These are phyloP conservation scores for Polyommatus icarus DNA, from an alignment of 2,888 invertebrate species.

Conservation along the genomic window DNA sequence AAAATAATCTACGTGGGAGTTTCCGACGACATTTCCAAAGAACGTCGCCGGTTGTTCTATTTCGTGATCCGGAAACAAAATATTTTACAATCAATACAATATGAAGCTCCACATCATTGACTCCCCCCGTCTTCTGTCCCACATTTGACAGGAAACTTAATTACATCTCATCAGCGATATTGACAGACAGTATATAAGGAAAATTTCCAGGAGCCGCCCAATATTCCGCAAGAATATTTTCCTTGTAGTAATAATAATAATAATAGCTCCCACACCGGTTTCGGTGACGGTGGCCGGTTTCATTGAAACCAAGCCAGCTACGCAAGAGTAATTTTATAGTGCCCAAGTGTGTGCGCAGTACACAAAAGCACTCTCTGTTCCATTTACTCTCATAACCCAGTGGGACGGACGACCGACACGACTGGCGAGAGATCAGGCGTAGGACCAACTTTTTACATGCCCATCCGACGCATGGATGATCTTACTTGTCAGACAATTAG, in stretches of 20 bases:
- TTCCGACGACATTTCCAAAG: not conserved
- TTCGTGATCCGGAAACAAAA: not conserved
- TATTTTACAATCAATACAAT: not conserved
- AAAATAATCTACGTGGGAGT: not conserved
- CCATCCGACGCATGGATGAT: too few relatives aligned
- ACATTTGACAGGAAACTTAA: not conserved
- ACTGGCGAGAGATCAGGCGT: too few relatives aligned
- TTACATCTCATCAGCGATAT: conserved; percentile 4
- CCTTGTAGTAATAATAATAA: not conserved
- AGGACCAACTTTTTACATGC: too few relatives aligned
- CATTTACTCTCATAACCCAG: too few relatives aligned
- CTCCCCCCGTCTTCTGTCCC: not conserved
- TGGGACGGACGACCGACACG: too few relatives aligned
- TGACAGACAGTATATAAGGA: not conserved
- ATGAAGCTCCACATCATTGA: not conserved
- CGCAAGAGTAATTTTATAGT: too few relatives aligned
- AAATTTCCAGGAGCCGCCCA: not conserved
- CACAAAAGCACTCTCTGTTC: too few relatives aligned
- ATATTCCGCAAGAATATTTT: not conserved
- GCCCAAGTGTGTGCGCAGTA: too few relatives aligned
- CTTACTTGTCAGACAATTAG: too few relatives aligned
- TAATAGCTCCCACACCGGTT: too few relatives aligned
- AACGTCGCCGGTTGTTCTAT: not conserved
- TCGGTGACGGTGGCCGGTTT: too few relatives aligned
- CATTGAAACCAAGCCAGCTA: too few relatives aligned